Evolutionary conservation across 2,888 invertebrate genomes (phyloP).

Genomic region (Volucella bombylans): DNA sequence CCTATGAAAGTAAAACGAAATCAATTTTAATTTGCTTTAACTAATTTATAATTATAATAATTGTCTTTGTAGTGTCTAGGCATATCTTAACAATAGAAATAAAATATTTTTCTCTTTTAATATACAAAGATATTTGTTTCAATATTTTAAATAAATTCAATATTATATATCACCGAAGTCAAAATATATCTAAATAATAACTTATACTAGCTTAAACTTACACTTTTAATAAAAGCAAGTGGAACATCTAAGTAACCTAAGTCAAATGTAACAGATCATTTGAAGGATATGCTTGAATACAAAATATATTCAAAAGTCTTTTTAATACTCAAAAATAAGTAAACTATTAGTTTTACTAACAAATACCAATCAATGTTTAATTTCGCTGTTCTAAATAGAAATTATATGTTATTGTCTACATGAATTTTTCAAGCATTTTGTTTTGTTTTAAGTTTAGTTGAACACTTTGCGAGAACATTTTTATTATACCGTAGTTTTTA

Average conservation of each 20-base stretch:
- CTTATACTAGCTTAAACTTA: constrained; percentile 45
- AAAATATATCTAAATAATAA: constrained; percentile 34
- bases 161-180: constrained; percentile 65
- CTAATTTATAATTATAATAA: constrained; percentile 24
- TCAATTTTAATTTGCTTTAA: constrained; percentile 28
- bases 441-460: constrained; percentile 81
- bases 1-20: no score
- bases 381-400: constrained; percentile 7
- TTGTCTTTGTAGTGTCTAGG: constrained; percentile 33
- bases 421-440: constrained; percentile 81
- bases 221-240: constrained; percentile 28
- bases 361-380: constrained; percentile 39
- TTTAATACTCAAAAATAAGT: constrained; percentile 54
- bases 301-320: constrained; percentile 67
- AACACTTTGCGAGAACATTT: constrained; percentile 82
- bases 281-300: constrained; percentile 57
- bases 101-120: constrained; percentile 23
- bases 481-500: constrained; percentile 81
- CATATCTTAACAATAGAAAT: constrained; percentile 48
- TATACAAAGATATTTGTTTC: constrained; percentile 48
- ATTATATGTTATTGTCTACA: constrained; percentile 74
- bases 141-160: constrained; percentile 63
- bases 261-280: constrained; percentile 49
- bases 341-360: constrained; percentile 46
- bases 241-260: constrained; percentile 34